Percentiles rank a stretch among this genome's conserved stretches.
These are phyloP conservation scores for Pseudomyrmex concolor DNA, from an alignment of 1,140 invertebrate genomes.

Conservation along the genomic window DNA sequence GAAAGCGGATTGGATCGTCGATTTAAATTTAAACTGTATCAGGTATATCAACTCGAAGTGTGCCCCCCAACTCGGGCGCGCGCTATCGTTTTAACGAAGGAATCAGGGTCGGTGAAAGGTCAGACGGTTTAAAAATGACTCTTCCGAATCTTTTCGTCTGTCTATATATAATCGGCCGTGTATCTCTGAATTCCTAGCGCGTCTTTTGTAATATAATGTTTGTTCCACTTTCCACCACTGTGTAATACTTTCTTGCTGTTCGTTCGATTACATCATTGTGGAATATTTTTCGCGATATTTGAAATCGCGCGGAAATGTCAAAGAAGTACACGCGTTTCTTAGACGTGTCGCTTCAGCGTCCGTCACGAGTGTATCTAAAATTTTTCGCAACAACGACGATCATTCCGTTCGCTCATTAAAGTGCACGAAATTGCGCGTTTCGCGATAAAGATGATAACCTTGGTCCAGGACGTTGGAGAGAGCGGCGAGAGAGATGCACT, in stretches of 20 bases:
- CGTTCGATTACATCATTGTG: too few species aligned
- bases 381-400: neutral
- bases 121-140: slow-evolving; percentile 40
- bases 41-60: neutral
- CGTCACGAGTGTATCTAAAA: too few species aligned
- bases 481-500: slow-evolving; percentile 1
- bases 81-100: slow-evolving; percentile 55
- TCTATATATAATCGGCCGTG: slow-evolving; percentile 16
- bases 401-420: slow-evolving; percentile 5
- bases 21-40: slow-evolving; percentile 58
- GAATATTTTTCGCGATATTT: neutral
- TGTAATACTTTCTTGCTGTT: neutral
- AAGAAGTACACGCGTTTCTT: neutral
- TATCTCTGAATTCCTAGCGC: slow-evolving; percentile 17
- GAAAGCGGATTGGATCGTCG: slow-evolving; percentile 38
- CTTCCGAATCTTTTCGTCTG: slow-evolving; percentile 50
- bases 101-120: slow-evolving; percentile 48
- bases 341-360: too few species aligned
- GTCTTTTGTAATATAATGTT: neutral
- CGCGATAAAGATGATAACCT: slow-evolving; percentile 42
- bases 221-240: neutral
- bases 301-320: neutral
- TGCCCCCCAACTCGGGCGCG: neutral
- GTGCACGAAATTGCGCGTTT: neutral
- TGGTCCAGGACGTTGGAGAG: neutral